phyloP scores from a whole-genome alignment of 2,888 invertebrate genomes.

The Xanthorhoe spadicearia region DNA sequence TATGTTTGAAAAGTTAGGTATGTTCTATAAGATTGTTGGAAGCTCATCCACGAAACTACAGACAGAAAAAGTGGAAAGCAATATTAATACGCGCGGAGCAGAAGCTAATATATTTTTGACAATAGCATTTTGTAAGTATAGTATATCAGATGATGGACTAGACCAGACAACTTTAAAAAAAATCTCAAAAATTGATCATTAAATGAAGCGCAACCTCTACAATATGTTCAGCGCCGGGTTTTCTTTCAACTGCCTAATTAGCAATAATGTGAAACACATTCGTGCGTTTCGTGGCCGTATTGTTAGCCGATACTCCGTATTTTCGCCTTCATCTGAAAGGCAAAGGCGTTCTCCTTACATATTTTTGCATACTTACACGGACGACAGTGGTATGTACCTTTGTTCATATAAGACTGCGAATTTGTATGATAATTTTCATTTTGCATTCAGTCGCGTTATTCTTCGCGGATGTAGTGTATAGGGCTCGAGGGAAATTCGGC shows the following conservation, averaged over 20 bases:
- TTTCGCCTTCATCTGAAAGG: conserved; percentile 67
- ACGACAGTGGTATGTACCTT: conserved; percentile 71
- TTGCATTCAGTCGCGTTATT: conserved; percentile 81
- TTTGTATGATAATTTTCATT: conserved; percentile 85
- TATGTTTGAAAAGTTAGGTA: too few relatives aligned
- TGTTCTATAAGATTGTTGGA: too few relatives aligned
- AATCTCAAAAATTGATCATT: too few relatives aligned
- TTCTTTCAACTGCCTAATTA: background rate
- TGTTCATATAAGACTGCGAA: conserved; percentile 79
- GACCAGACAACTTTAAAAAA: too few relatives aligned
- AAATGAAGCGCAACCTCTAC: too few relatives aligned
- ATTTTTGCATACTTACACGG: conserved; percentile 80
- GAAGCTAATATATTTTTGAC: too few relatives aligned
- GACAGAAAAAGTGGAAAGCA: background rate
- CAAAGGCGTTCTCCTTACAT: conserved; percentile 71
- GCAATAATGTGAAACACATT: background rate
- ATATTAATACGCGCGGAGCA: background rate
- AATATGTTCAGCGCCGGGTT: background rate
- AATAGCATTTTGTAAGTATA: too few relatives aligned
- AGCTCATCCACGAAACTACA: too few relatives aligned
- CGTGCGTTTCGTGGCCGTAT: conserved; percentile 27
- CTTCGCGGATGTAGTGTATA: conserved; percentile 76
- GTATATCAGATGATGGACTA: too few relatives aligned
- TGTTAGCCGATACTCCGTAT: conserved; percentile 61
- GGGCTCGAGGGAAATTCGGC: conserved; percentile 81